These are phyloP conservation scores for Synanthedon myopaeformis DNA, from an alignment of 2,888 invertebrate species.

Conservation along the genomic window DNA sequence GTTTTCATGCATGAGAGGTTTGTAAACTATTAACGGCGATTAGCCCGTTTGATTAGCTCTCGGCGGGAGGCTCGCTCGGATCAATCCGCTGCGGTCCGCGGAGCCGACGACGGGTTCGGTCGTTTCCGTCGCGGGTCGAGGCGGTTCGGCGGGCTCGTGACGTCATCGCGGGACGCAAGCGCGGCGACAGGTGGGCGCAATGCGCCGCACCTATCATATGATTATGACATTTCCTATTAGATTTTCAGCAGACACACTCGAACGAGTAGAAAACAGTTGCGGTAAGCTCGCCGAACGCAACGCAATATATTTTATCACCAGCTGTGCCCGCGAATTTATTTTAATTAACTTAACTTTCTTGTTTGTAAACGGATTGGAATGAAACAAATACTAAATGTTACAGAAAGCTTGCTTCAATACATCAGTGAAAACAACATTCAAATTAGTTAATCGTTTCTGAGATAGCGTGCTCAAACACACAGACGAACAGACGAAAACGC, in stretches of 20 bases:
- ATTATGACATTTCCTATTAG: conserved; percentile 63
- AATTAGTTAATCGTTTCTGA: no score
- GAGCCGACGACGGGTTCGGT: conserved; percentile 21
- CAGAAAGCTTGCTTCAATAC: no score
- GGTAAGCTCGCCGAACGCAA: conserved; percentile 30
- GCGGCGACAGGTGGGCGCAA: conserved; percentile 69
- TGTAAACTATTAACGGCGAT: conserved; percentile 9
- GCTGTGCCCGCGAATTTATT: no score
- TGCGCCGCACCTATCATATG: conserved; percentile 66
- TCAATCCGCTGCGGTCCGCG: conserved; percentile 47
- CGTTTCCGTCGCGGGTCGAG: conserved; percentile 28
- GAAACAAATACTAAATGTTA: no score
- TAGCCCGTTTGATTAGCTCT: conserved; percentile 36
- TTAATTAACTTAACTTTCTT: no score
- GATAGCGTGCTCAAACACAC: no score
- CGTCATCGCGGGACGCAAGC: conserved; percentile 64
- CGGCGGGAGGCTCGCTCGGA: conserved; percentile 34
- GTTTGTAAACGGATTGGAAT: no score
- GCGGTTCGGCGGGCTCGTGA: conserved; percentile 26
- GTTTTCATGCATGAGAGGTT: background rate
- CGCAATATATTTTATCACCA: conserved; percentile 3
- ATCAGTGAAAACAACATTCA: no score
- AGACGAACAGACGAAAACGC: no score
- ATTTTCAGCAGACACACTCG: conserved; percentile 32
- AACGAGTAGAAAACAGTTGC: conserved; percentile 32